Evolutionary conservation across 1,140 invertebrate species (phyloP), one percentile per base, ranked within the genome.

Genomic region (Drosophila nigromelanica): DNA sequence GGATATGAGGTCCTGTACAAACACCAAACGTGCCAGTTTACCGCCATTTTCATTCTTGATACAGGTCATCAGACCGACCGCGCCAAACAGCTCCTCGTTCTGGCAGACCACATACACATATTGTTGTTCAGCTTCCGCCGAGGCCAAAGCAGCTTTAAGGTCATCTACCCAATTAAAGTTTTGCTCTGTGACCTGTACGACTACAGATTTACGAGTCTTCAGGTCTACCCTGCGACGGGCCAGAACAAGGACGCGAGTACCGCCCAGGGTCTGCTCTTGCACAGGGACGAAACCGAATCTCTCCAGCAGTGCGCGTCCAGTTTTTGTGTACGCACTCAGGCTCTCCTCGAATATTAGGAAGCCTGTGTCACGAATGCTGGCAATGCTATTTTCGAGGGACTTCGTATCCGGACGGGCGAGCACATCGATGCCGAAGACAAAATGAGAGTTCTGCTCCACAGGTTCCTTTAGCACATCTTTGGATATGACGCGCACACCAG

Each of bases 21-120:
- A 95, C 7, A 95, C 93, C 11, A 95, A 93, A 80, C 97, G 95
- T 10, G 97, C 92, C 78, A 94, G 95, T 48, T 94, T 92, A 51
- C 97, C 97, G 51, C 96, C 96, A 8, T 95, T 93, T 92, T 99
- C 98, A 76, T 94, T 94, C 78, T 96, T 95, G 42, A 99, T 93
- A 91, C 98, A 99, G 77, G 97, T 98, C 58, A 96, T 95, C 73
- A 99, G 92, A 47, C 98, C 98, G 50, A 98, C 92, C 24, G 98
- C 93, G 58, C 98, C 98, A 90, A 93, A 95, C 15, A 90, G 89
- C 71, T 95, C 94, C 83, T 96, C 94, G 0, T 93, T 93, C 89
- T 95, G 93, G 51, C 93, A 94, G n/a, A 96, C 94, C 6, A 97
- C 90, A 83, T 97, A 94, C 37, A 98, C 93, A 74, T 95, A 94